Base-by-base conservation (phyloP, 2,888 invertebrate species). In the Frankliniella intonsa region DNA sequence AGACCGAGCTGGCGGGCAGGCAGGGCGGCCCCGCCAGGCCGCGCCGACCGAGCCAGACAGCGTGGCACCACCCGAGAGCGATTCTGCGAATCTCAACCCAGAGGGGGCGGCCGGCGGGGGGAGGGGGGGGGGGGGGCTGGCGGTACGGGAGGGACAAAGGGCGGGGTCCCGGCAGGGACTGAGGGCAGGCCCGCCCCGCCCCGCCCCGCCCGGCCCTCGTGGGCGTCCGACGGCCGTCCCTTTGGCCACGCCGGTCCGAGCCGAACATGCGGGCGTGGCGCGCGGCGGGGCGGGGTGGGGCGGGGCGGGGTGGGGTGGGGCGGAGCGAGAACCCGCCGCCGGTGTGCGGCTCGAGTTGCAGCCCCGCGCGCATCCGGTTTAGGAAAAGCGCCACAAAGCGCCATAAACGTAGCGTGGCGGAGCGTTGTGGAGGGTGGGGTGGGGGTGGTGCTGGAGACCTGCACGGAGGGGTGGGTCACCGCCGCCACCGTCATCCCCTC, bases 41-140 rank as follows among this genome's bases (percentile, higher is more conserved):
- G 17, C 14, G 55, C 69, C 22, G 12, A 12, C 69, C 69, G 22
- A 8, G 25, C 69, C 69, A 76, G 69, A 76, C 69, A 76, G 69
- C 69, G 69, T 76, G 69, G 69, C 69, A 76, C 69, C 69, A 76
- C 25, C 69, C 25, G 25, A 25, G 25, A 22, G 25, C 69, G 69
- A 25, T 76, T 76, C 69, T 76, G 69, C 69, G 69, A 76, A 76
- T 76, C 69, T 76, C 69, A 22, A 9, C 69, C 69, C 69, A 76
- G 12, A 76, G 22, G 22, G 25, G 69, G 22, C 12, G 69, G 25
- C 11, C 22, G 25, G 69, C 22, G 69, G 69, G 65, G 19, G 22
- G 69, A n/a, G 69, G 69, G 22, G 69, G 22, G 5, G n/a, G 69
- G 69, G 69, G 11, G 11, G 69, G 69, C 14, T 14, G 55, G 55